These are phyloP conservation scores for Palythoa grandiflora DNA, from an alignment of 92 coral and sea anemone genomes.

Conservation along the genomic window DNA sequence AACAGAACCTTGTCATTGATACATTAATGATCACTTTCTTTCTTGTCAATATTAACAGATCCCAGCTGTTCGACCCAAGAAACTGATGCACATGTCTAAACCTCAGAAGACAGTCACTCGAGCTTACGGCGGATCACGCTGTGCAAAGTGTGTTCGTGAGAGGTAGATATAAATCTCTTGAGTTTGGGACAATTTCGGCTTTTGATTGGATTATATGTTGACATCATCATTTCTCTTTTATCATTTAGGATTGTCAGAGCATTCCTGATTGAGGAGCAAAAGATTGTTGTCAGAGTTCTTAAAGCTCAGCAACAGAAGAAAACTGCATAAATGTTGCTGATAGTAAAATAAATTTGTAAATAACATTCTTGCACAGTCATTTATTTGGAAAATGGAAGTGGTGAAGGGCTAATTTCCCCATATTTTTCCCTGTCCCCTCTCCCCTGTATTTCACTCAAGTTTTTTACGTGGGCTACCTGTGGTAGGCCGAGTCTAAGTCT, in stretches of 20 bases:
- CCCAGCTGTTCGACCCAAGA: slow-evolving; percentile 92
- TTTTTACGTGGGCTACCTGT: too few species aligned
- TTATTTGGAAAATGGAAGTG: background rate
- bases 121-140: slow-evolving; percentile 98
- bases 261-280: slow-evolving; percentile 98
- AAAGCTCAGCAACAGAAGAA: slow-evolving; percentile 96
- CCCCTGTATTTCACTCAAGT: too few species aligned
- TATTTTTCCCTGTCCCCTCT: too few species aligned
- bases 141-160: slow-evolving; percentile 93
- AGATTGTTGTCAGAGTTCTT: slow-evolving; percentile 97
- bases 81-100: slow-evolving; percentile 91
- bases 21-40: background rate
- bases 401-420: too few species aligned
- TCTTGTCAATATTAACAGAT: slow-evolving; percentile 56
- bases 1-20: background rate
- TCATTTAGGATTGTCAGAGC: slow-evolving; percentile 89
- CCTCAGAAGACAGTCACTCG: slow-evolving; percentile 93
- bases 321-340: slow-evolving; percentile 54
- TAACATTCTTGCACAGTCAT: background rate
- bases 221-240: too few species aligned
- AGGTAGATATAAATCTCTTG: slow-evolving; percentile 62
- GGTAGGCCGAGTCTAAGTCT: too few species aligned
- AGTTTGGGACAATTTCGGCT: too few species aligned
- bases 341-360: slow-evolving; percentile 39
- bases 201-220: too few species aligned